Conservation (phyloP, 2,888 invertebrate species). For the Aspidapion aeneum region DNA sequence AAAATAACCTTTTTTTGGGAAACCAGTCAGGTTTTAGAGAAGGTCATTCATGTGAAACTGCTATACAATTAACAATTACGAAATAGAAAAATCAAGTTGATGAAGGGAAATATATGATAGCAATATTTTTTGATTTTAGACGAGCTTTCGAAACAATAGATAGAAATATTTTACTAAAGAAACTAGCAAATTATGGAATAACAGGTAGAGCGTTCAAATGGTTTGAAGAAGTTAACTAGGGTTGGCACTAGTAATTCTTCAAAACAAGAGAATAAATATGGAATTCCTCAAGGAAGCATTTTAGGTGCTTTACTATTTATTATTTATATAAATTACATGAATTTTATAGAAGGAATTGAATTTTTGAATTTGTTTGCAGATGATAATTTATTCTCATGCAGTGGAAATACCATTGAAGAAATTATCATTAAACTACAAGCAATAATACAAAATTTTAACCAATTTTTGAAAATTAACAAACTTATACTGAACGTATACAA, state of each 20-base stretch:
- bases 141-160: slow-evolving; percentile 3
- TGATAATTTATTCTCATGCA: background rate
- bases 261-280: background rate
- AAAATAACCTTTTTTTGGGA: background rate
- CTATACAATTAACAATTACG: slow-evolving; percentile 1
- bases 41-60: slow-evolving; percentile 4
- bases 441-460: background rate
- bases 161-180: slow-evolving; percentile 1
- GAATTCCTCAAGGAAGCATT: slow-evolving; percentile 2
- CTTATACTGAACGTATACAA: background rate
- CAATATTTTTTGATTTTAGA: slow-evolving; percentile 4
- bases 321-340: slow-evolving; percentile 10
- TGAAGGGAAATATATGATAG: slow-evolving; percentile 1
- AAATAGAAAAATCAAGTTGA: slow-evolving; percentile 4
- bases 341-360: slow-evolving; percentile 3
- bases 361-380: slow-evolving; percentile 5
- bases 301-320: slow-evolving; percentile 6
- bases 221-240: slow-evolving; percentile 1
- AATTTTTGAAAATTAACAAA: background rate
- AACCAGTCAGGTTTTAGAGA: slow-evolving; percentile 1
- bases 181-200: background rate
- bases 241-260: background rate
- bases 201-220: background rate
- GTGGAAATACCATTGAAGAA: background rate
- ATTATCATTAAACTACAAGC: background rate